Evolutionary conservation across 2,797 vertebrate genomes (phyloP).

Genomic region (Anguilla marmorata): DNA sequence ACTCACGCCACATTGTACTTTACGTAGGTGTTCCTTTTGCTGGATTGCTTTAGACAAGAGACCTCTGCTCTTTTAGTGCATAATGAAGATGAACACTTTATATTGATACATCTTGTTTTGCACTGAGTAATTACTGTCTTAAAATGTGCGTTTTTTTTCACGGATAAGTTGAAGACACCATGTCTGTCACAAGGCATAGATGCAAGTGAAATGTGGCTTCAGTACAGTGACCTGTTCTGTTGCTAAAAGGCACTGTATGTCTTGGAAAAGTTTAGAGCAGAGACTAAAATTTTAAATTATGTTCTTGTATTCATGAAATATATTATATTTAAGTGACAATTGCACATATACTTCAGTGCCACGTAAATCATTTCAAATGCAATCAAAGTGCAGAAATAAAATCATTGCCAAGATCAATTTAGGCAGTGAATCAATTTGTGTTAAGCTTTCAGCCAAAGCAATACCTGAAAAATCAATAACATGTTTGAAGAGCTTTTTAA

Average conservation of each 20-base stretch:
- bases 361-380: not conserved
- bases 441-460: not conserved
- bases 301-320: not conserved
- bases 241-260: not conserved
- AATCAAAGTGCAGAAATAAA: not conserved
- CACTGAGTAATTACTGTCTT: not conserved
- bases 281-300: not conserved
- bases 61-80: not conserved
- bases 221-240: not conserved
- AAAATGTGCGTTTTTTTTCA: not conserved
- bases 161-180: not conserved
- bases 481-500: not conserved
- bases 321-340: not conserved
- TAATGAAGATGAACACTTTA: not conserved
- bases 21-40: not conserved
- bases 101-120: not conserved
- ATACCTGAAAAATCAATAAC: not conserved
- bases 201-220: not conserved
- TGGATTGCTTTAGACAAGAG: not conserved
- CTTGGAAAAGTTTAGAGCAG: not conserved
- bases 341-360: not conserved
- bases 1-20: not conserved
- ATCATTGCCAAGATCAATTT: not conserved
- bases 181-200: not conserved
- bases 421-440: not conserved